Evolutionary conservation across 53 echinoderm and acorn worm genomes (phyloP).

Genomic region (Temnopleurus reevesii): DNA sequence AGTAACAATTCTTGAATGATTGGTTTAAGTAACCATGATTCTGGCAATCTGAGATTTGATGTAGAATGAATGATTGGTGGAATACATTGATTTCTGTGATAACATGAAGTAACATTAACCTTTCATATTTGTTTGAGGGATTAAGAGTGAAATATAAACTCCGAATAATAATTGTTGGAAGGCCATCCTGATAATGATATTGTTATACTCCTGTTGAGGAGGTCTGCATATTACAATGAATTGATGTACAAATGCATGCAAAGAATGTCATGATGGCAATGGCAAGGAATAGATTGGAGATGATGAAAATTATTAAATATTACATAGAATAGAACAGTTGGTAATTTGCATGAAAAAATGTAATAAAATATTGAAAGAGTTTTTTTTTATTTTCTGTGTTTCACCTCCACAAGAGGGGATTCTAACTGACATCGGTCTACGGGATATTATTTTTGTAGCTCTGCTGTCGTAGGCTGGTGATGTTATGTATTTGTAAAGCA

Average conservation of each 20-base stretch:
- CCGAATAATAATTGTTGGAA: too few species aligned
- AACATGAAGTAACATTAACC: too few species aligned
- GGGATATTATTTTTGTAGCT: slow-evolving; percentile 61
- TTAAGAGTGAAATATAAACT: too few species aligned
- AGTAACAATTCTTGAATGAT: too few species aligned
- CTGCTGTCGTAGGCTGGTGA: slow-evolving; percentile 44
- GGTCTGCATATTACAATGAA: not conserved
- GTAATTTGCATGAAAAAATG: not conserved
- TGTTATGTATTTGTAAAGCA: slow-evolving; percentile 50
- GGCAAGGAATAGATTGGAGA: not conserved
- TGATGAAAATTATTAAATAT: not conserved
- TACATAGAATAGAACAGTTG: not conserved
- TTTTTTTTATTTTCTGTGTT: not conserved
- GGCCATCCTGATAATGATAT: too few species aligned
- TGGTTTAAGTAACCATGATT: too few species aligned
- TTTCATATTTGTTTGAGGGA: too few species aligned
- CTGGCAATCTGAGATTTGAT: too few species aligned
- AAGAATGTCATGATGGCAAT: slow-evolving; percentile 38
- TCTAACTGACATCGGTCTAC: slow-evolving; percentile 25
- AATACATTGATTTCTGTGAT: too few species aligned
- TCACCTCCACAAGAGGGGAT: not conserved
- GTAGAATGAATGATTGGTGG: too few species aligned
- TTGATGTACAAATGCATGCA: slow-evolving; percentile 48
- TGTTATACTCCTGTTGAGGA: too few species aligned
- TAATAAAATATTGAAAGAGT: not conserved